Conservation (phyloP, 2,888 invertebrate genomes). For the Ypsolopha scabrella region DNA sequence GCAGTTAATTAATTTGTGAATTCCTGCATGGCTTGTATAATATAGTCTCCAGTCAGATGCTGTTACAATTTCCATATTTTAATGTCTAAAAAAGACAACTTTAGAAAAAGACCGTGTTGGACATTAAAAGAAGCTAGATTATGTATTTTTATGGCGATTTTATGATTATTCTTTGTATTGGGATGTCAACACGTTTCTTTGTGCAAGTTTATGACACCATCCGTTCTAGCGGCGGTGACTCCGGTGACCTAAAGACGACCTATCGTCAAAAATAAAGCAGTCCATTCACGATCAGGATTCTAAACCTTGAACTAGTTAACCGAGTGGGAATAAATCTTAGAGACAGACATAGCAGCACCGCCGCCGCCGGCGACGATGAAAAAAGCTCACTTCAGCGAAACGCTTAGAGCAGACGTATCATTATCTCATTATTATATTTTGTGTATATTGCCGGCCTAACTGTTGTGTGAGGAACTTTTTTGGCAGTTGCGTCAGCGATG, state of each 20-base stretch:
- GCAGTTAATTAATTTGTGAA: conserved; percentile 55
- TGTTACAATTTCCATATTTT: conserved; percentile 3
- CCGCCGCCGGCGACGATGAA: conserved; percentile 29
- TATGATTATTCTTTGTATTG: conserved; percentile 18
- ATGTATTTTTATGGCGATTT: conserved; percentile 8
- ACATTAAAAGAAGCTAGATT: conserved; percentile 14
- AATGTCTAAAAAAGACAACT: conserved; percentile 1
- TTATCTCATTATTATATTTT: conserved; percentile 61
- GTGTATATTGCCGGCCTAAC: conserved; percentile 22
- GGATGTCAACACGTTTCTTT: conserved; percentile 30
- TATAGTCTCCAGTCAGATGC: conserved; percentile 19
- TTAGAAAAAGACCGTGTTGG: conserved; percentile 1
- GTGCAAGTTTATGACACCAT: conserved; percentile 33
- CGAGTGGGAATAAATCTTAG: conserved; percentile 45
- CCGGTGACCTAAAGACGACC: conserved; percentile 57
- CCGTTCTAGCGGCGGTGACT: conserved; percentile 48
- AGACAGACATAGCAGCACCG: conserved; percentile 46
- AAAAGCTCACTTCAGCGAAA: conserved; percentile 40
- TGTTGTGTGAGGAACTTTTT: conserved; percentile 15
- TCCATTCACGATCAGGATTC: conserved; percentile 48
- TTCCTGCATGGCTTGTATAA: conserved; percentile 38
- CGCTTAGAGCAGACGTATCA: conserved; percentile 57
- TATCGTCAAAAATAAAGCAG: conserved; percentile 53
- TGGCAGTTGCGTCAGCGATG: conserved; percentile 13
- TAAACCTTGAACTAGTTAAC: conserved; percentile 63